phyloP scores from a whole-genome alignment of 1,140 invertebrate genomes.

The Drosophila pseudoobscura region DNA sequence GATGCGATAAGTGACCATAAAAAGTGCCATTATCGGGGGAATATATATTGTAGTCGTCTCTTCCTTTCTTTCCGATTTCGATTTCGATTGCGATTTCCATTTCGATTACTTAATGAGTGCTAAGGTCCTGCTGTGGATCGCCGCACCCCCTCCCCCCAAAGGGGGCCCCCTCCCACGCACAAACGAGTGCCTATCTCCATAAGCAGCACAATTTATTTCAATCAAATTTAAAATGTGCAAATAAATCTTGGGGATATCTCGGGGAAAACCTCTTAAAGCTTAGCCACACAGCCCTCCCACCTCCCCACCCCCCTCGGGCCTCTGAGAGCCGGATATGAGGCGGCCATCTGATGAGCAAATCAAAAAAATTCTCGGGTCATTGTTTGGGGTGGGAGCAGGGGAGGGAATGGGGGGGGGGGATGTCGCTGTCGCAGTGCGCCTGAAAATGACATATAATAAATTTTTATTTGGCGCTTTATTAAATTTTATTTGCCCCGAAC shows the following conservation, averaged over 20 bases:
- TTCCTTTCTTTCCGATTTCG: too few species aligned
- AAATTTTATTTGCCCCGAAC: slow-evolving; percentile 68
- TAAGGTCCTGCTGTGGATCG: slow-evolving; percentile 4
- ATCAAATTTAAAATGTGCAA: slow-evolving; percentile 71
- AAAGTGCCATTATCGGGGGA: slow-evolving; percentile 54
- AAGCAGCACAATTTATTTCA: slow-evolving; percentile 69
- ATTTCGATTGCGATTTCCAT: not conserved
- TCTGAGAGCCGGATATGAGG: slow-evolving; percentile 53
- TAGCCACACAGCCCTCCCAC: slow-evolving; percentile 5
- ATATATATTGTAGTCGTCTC: slow-evolving; percentile 2
- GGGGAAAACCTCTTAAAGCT: slow-evolving; percentile 32
- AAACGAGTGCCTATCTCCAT: slow-evolving; percentile 47
- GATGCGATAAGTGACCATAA: slow-evolving; percentile 60
- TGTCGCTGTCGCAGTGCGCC: slow-evolving; percentile 58
- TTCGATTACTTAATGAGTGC: slow-evolving; percentile 53
- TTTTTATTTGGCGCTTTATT: slow-evolving; percentile 79
- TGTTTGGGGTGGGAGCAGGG: slow-evolving; percentile 13
- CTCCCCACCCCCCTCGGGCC: not conserved
- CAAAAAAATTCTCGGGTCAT: slow-evolving; percentile 69
- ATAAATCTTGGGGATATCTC: slow-evolving; percentile 56
- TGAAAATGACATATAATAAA: slow-evolving; percentile 78
- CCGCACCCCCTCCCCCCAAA: too few species aligned
- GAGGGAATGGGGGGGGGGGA: not conserved
- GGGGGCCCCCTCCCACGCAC: not conserved
- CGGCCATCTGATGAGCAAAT: slow-evolving; percentile 64